Base-by-base conservation (phyloP, 2,888 invertebrate genomes). In the Callosobruchus maculatus region DNA sequence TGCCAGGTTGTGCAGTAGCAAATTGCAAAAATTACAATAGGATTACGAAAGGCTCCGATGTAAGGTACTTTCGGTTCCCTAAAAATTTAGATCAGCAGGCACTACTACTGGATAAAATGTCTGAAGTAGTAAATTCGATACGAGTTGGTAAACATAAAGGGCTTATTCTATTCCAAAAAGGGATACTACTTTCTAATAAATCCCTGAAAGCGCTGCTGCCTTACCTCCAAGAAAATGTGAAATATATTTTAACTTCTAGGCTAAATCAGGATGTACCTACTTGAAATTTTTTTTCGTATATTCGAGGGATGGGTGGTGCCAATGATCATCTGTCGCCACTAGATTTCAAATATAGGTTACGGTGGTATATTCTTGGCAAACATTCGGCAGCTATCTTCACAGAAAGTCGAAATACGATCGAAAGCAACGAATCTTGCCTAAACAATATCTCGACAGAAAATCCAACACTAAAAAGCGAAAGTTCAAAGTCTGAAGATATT, bases 211-310 rank as follows among this genome's bases (percentile, higher is more conserved):
- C 73, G 26, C 22, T 72, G 21, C 2, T 26, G 26, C 26, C 26
- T 71, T 73, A 26, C 26, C 26, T 26, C 7, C 26, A 26, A 21
- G n/a, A n/a, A 76, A 73, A 77, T 21, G 21, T 78, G 0, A 76
- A 78, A 21, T 79, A 80, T 76, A 76, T 80, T 49, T 49, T 80
- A 26, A 80, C 81, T 20, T 76, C 69, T 20, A 30, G 77, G n/a
- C 67, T 81, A 21, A 80, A 80, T 68, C 77, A 80, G 69, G 80
- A 80, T 70, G 71, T 81, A 0, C 22, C 81, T 0, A 81, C n/a
- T n/a, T n/a, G 81, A 77, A 81, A 80, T 70, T 81, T 81, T 70
- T 82, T 82, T 77, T 75, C 81, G 7, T 82, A 82, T 74, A 78
- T 83, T 20, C 71, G 80, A 69, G 80, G 75, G 13, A 80, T 81